Evolutionary conservation across 23 tunicate species (phyloP), one percentile per base, ranked within the genome.

Genomic region (Styela plicata): DNA sequence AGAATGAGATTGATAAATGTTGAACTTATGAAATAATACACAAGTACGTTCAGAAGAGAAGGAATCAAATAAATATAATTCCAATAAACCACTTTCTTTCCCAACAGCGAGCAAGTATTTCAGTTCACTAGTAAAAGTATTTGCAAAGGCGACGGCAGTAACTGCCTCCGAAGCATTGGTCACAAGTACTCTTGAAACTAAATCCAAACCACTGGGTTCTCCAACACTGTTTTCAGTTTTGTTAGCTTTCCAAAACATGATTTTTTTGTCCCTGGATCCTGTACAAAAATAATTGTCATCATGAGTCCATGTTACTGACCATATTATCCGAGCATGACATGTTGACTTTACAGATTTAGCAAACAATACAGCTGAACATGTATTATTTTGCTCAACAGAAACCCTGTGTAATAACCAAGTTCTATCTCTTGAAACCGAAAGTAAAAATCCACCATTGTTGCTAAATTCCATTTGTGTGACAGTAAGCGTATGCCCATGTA

Each of bases 261-360:
- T 26, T 36, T 88, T 92, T 67, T 91, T 96, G 75, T 96, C 99
- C 10, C 99, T 78, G 1, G 97, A 92, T 19, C 80, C 94, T 3
- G 99, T 96, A 22, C 80, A 83, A 65, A 96, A 96, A 20, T 10
- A 70, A 2, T 63, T 68, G 73, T 69, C 74, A 74, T 91, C 94
- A 68, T 74, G 80, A 10, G 94, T 87, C 99, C 99, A 96, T 1
- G 97, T 91, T 19, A 91, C 85, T 2, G 92, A 84, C 99, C 99
- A 96, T 26, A 96, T 89, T 18, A 96, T 84, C 63, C 99, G 69
- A 30, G 84, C 70, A 64, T 96, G 99, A 30, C 94, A 84, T 3
- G 84, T 84, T 85, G 84, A 84, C 74, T 89, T 95, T 3, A 85
- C 97, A 37, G 94, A 83, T 19, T 73, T 74, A 7, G 92, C 89